Evolutionary conservation across 2,113 vertebrate genomes (phyloP), one percentile per base, ranked within the genome.

Genomic region (Sebastes schlegelii): DNA sequence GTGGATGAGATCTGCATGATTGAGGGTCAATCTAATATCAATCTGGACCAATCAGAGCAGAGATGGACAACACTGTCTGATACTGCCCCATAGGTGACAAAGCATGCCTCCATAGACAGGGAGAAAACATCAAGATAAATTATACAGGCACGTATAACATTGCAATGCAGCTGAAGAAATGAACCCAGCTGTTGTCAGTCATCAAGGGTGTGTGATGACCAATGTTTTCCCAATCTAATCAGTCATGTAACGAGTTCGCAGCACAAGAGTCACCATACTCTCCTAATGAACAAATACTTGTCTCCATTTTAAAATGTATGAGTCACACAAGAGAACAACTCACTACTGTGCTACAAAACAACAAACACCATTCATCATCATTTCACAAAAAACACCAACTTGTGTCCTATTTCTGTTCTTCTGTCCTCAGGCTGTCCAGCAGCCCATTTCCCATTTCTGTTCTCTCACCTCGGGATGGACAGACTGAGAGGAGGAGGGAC

Each of bases 381-480:
- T 62, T 45, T 26, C 11, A 48, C 49, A 34, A 12, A 78, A 78
- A 62, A 34, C 48, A 45, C 23, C 46, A 69, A 77, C 58, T n/a
- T 19, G 12, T 68, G 42, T 84, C 45, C 40, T 49, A 0, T 74
- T 64, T 84, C 57, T 90, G 82, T 85, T 64, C 75, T 79, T 90
- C 78, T 85, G 80, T 92, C 88, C 77, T 67, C 92, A 96, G 95
- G 93, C 84, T 96, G 68, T 94, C 94, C 87, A 95, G 93, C 91
- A 95, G 93, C 80, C 92, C 94, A 6, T 95, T 95, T 52, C 94
- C 94, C 73, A 88, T 95, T 73, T 94, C 93, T 57, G 89, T 93
- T 11, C 95, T 95, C 64, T 95, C 95, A 26, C 94, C 93, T 74
- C 94, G 94, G 86, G 91, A 95, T 2, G 94, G 91, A 92, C 91